Base-by-base conservation (phyloP, 2,113 vertebrate species). In the Paramisgurnus dabryanus region DNA sequence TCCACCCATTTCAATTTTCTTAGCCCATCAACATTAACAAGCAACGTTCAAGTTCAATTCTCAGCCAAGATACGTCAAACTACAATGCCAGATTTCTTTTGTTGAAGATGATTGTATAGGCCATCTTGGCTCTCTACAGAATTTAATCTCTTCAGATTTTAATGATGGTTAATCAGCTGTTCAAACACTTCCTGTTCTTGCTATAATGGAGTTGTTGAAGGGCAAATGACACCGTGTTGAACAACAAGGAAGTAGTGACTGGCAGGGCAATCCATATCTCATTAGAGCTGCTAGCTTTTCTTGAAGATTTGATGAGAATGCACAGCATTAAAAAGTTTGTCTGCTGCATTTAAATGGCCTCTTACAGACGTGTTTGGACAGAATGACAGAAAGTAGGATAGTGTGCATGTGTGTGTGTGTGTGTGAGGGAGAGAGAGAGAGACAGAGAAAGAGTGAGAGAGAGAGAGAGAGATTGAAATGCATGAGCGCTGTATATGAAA, bases 261-360 rank as follows among this genome's bases (percentile, higher is more conserved):
- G 84, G 85, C 81, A 83, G 87, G 80, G 61, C 83, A 88, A 93
- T 93, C 90, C 87, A 93, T 92, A 90, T 88, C 91, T 93, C 91
- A 93, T 94, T 93, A 93, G 88, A 90, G 89, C 84, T 84, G 85
- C 88, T 87, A 86, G 90, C 88, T 90, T 89, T 90, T 85, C 55
- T 76, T 17, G 87, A 91, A 89, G 90, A 85, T 91, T 91, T 92
- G 92, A 93, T 82, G 87, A 89, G 88, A 85, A 81, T 85, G 85
- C 88, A 87, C 87, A 77, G 72, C 79, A 82, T 57, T 65, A 80
- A 76, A 76, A 64, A 2, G 22, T 49, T 43, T 76, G 77, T 50
- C 34, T 3, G 57, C 64, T 75, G 81, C 78, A 85, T 80, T 78
- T 12, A 80, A 82, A 85, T 80, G 57, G 34, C 27, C 40, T 69